A percentile compares a stretch with the other conserved stretches of the same genome.
Conservation (phyloP, 2,113 vertebrate species). For the Bubalus kerabau region DNA sequence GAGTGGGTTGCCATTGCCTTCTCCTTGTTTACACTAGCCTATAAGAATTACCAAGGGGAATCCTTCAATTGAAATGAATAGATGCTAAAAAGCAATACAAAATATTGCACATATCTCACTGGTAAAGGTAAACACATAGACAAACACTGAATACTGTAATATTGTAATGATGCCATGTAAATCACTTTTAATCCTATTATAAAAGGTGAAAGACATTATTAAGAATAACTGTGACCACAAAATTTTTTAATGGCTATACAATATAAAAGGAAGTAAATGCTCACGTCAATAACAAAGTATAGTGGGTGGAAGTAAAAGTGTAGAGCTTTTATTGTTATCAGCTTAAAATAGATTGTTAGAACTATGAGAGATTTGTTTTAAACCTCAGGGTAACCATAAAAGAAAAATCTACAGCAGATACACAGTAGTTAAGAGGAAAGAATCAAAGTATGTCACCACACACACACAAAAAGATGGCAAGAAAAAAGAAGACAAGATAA, state of each 20-base stretch:
- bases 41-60: neutral
- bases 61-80: neutral
- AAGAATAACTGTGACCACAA: neutral
- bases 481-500: neutral
- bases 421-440: neutral
- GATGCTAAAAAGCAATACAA: neutral
- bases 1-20: too few relatives aligned
- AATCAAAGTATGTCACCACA: neutral
- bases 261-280: neutral
- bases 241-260: neutral
- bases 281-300: neutral
- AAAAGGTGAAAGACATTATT: neutral
- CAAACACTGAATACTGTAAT: neutral
- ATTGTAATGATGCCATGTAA: neutral
- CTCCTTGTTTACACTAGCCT: neutral
- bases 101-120: neutral
- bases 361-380: neutral
- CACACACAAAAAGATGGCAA: neutral
- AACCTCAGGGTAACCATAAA: neutral
- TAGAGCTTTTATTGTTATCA: neutral
- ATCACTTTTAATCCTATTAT: neutral
- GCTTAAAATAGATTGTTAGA: neutral
- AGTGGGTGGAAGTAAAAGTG: neutral
- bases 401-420: neutral
- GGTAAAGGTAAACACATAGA: neutral